phyloP scores from a whole-genome alignment of 2,888 invertebrate genomes.

The Synergus japonicus region DNA sequence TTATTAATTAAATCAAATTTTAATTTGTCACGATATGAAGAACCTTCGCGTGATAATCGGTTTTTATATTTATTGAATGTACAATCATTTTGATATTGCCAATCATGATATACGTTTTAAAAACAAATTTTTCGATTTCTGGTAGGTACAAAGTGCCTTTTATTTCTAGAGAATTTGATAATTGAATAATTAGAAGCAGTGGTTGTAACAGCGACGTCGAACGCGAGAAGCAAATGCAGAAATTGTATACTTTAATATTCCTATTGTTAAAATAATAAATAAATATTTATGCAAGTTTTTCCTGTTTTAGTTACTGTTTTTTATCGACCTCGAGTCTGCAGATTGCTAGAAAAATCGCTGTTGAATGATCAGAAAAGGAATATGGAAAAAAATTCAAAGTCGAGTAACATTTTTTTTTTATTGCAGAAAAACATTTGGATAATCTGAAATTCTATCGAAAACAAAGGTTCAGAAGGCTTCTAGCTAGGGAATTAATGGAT shows the following conservation, averaged over 20 bases:
- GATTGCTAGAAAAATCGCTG: neutral
- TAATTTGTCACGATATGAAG: too few relatives aligned
- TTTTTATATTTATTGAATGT: too few relatives aligned
- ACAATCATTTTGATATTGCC: too few relatives aligned
- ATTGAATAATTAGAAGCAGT: neutral
- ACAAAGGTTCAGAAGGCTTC: constrained; percentile 13
- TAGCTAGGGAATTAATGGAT: constrained; percentile 26
- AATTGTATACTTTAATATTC: constrained; percentile 45
- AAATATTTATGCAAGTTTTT: constrained; percentile 67
- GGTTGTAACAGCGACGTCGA: neutral
- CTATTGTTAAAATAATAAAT: constrained; percentile 56
- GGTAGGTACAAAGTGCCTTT: neutral
- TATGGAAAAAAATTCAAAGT: neutral
- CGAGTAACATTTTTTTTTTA: constrained; percentile 13
- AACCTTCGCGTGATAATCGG: too few relatives aligned
- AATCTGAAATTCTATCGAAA: neutral
- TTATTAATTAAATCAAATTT: neutral
- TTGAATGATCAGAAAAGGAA: neutral
- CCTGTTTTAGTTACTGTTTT: constrained; percentile 41
- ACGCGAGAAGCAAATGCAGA: constrained; percentile 24
- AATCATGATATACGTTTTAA: neutral
- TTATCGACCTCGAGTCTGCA: neutral
- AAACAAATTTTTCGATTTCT: neutral
- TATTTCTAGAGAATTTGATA: neutral
- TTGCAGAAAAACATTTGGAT: constrained; percentile 27